A percentile compares a stretch with the other conserved stretches of the same genome.
These are phyloP conservation scores for Drosophila picticornis DNA, from an alignment of 2,888 invertebrate genomes.

Conservation along the genomic window DNA sequence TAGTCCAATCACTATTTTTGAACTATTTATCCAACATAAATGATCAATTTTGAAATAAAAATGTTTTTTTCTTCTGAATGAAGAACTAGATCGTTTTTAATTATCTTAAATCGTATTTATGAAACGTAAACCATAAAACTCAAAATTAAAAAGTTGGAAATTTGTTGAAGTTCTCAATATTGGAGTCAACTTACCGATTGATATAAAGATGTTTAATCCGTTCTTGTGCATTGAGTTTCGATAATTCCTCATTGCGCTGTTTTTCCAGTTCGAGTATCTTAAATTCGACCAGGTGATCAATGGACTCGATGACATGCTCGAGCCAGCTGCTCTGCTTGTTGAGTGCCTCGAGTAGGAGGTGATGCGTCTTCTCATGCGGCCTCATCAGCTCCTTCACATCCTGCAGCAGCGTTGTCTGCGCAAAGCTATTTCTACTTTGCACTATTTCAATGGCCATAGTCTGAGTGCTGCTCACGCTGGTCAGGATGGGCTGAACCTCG, in stretches of 20 bases:
- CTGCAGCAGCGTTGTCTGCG: slow-evolving; percentile 38
- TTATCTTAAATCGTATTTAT: background rate
- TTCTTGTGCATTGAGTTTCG: background rate
- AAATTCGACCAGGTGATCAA: slow-evolving; percentile 47
- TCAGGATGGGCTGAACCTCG: background rate
- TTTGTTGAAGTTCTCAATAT: background rate
- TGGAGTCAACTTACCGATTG: slow-evolving; percentile 16
- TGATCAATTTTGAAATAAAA: no score
- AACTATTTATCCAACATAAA: no score
- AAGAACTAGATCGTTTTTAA: no score
- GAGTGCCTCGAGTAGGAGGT: slow-evolving; percentile 29
- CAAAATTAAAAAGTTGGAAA: background rate
- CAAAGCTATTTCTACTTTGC: background rate
- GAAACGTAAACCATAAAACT: background rate
- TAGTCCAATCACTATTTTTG: background rate
- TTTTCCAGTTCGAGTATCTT: slow-evolving; percentile 21
- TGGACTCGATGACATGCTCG: slow-evolving; percentile 15
- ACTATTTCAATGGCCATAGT: background rate
- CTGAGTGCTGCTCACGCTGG: slow-evolving; percentile 23
- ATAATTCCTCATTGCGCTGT: background rate
- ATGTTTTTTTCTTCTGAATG: no score
- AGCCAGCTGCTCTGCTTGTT: slow-evolving; percentile 32
- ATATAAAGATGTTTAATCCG: slow-evolving; percentile 11
- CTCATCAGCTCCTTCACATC: slow-evolving; percentile 11
- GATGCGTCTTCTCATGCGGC: slow-evolving; percentile 10